Conservation (phyloP, 2,888 invertebrate genomes). For the Noctuana brunneofusca region DNA sequence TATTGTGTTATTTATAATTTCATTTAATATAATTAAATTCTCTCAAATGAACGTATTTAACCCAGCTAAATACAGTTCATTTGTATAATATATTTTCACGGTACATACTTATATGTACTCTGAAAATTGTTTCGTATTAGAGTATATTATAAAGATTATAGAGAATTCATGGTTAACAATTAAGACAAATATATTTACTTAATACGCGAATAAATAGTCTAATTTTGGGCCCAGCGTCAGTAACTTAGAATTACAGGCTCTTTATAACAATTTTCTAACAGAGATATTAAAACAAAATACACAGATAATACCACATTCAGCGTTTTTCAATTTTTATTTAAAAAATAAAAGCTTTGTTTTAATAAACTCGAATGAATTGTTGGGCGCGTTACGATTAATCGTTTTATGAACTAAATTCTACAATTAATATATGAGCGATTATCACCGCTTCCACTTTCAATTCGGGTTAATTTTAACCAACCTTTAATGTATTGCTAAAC, state of each 20-base stretch:
- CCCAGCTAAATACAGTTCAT: conserved; percentile 75
- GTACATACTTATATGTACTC: conserved; percentile 44
- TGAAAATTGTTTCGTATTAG: conserved; percentile 43
- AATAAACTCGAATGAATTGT: conserved; percentile 34
- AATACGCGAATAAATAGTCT: conserved; percentile 50
- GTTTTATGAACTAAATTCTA: too few relatives aligned
- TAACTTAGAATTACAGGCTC: conserved; percentile 36
- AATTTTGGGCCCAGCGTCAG: conserved; percentile 64
- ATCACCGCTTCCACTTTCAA: conserved; percentile 4
- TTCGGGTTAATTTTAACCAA: conserved; percentile 24
- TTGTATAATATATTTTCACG: conserved; percentile 52
- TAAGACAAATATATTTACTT: conserved; percentile 36
- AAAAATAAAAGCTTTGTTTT: conserved; percentile 24
- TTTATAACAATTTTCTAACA: conserved; percentile 64
- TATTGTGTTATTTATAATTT: conserved; percentile 16
- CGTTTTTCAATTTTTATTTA: conserved; percentile 33
- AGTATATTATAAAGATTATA: conserved; percentile 43
- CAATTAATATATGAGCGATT: neutral
- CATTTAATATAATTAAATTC: conserved; percentile 36
- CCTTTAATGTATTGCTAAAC: neutral
- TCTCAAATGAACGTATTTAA: conserved; percentile 66
- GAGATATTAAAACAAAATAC: conserved; percentile 56
- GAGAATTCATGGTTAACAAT: conserved; percentile 33
- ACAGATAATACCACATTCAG: conserved; percentile 30
- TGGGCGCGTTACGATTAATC: neutral